Evolutionary conservation across 2,797 vertebrate genomes (phyloP).

Genomic region (Sebastes variabilis): DNA sequence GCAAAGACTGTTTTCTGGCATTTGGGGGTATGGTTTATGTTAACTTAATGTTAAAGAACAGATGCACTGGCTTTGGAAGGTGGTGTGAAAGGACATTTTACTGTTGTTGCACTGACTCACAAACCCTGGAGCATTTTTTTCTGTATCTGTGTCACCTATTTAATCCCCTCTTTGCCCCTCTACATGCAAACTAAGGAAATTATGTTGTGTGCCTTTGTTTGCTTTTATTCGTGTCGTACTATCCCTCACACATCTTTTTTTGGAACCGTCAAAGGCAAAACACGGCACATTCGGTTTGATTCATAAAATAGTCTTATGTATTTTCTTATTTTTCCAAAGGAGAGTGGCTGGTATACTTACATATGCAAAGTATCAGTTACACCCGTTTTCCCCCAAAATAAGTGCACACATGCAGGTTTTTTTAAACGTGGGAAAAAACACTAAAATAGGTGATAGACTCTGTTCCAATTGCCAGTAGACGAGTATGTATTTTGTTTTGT

Average conservation of each 20-base stretch:
- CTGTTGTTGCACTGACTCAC: slow-evolving; percentile 52
- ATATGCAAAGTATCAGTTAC: background rate
- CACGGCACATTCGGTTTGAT: background rate
- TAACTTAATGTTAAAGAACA: slow-evolving; percentile 60
- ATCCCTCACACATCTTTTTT: background rate
- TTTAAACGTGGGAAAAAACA: too few species aligned
- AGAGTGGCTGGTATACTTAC: background rate
- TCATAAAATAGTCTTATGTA: background rate
- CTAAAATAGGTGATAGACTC: background rate
- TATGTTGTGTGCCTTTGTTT: background rate
- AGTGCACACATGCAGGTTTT: background rate
- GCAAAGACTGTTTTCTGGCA: slow-evolving; percentile 47
- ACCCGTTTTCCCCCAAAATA: background rate
- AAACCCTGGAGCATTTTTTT: slow-evolving; percentile 39
- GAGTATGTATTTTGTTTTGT: background rate
- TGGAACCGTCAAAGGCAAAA: background rate
- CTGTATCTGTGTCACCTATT: slow-evolving; percentile 22
- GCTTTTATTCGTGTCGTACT: background rate
- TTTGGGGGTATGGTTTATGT: slow-evolving; percentile 54
- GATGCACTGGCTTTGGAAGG: slow-evolving; percentile 55
- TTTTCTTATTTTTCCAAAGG: background rate
- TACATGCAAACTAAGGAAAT: slow-evolving; percentile 36
- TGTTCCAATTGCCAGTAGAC: background rate
- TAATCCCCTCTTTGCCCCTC: slow-evolving; percentile 30
- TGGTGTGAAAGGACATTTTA: slow-evolving; percentile 70